Evolutionary conservation across 2,888 invertebrate species (phyloP), one percentile per base, ranked within the genome.

Genomic region (Volucella zonaria): DNA sequence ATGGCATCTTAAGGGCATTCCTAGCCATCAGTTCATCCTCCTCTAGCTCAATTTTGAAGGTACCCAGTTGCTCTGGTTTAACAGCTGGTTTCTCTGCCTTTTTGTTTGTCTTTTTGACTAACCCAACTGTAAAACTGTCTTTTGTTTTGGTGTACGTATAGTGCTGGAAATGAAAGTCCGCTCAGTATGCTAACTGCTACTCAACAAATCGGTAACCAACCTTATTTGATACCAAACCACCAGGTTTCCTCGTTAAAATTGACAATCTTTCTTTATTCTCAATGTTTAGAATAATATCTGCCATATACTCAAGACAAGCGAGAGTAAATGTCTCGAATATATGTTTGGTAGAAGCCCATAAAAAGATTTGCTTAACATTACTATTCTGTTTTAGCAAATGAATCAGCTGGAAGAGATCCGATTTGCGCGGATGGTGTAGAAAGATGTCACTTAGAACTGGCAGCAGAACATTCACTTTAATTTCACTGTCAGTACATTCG

Each of bases 31-130:
- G 76, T 78, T 92, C 92, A 51, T 91, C 91, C 74, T 92, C 92
- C 18, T 91, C 90, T 8, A 92, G 82, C 49, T 91, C 91, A 31
- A 92, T 92, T 87, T 92, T 92, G 56, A 92, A 92, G 8, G 92
- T 91, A 38, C 89, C 89, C 1, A 88, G 23, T 66, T 88, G 87
- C 3, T 83, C 83, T 4, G 76, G 64, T 14, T 87, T 88, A 2
- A 81, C 67, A 10, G 51, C 54, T n/a, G 23, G 15, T 4, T 62
- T 70, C 18, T 82, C 85, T 18, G 75, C 9, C 4, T 62, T 42
- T n/a, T 68, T 80, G 8, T 23, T 74, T 15, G 42, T 51, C 1
- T 74, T 56, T 10, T 86, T 88, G 4, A 77, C 8, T 2, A 87
- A 81, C 52, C 88, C 87, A 0, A 91, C 88, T 15, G 87, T 71